These are phyloP conservation scores for Glareola pratincola DNA, from an alignment of 2,113 vertebrate species.

Conservation along the genomic window DNA sequence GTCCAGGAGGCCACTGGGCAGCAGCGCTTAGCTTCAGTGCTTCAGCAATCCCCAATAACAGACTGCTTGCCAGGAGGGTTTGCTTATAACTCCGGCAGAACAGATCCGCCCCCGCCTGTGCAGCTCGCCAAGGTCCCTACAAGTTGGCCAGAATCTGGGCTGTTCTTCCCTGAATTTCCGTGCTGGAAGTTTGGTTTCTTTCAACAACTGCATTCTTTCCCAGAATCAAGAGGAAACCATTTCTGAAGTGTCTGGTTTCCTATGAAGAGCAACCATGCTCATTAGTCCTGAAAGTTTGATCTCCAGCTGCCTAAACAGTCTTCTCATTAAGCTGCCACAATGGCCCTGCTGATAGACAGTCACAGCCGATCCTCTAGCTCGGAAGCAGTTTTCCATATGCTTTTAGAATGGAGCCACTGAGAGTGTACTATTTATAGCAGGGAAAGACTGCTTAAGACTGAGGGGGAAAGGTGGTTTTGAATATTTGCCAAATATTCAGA, in stretches of 20 bases:
- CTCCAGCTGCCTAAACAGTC: not conserved
- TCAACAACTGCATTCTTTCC: conserved; percentile 38
- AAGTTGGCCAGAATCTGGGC: not conserved
- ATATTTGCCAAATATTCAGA: not conserved
- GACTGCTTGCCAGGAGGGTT: not conserved
- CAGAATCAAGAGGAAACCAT: conserved; percentile 61
- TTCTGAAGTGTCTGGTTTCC: conserved; percentile 52
- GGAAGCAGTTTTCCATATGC: not conserved
- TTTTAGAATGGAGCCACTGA: not conserved
- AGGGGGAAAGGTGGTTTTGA: not conserved
- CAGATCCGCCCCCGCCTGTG: conserved; percentile 18
- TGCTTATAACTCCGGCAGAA: not conserved
- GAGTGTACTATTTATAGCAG: not conserved
- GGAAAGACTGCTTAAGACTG: not conserved
- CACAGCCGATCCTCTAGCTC: not conserved
- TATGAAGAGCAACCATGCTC: not conserved
- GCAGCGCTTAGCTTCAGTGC: not conserved
- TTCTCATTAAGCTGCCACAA: not conserved
- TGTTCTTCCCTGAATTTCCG: conserved; percentile 24
- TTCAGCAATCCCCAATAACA: not conserved
- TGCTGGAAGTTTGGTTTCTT: conserved; percentile 25
- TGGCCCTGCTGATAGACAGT: not conserved
- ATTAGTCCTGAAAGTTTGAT: not conserved
- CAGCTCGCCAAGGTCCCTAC: not conserved
- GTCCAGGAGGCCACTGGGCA: not conserved